Evolutionary conservation across 2,888 invertebrate species (phyloP), one percentile per base, ranked within the genome.

Genomic region (Neria commutata): DNA sequence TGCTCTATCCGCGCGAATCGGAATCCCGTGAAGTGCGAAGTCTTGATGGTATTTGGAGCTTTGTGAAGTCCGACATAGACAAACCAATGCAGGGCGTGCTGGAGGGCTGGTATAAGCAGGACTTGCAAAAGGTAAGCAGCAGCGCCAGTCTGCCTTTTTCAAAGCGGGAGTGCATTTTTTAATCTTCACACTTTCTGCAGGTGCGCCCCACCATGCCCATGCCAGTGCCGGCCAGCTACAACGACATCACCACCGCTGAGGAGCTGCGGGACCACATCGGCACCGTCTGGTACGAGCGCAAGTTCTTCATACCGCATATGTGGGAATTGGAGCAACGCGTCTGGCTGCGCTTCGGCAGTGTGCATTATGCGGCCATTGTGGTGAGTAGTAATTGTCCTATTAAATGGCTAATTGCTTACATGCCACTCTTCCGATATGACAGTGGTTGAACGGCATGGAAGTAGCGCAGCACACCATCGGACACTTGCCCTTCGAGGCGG

Each of bases 161-260:
- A 33, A 33, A 10, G n/a, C 42, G n/a, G 17, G 16, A 42, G 14
- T 16, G 17, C 17, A 16, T 10, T 11, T 45, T 21, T 45, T 14
- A 45, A 45, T n/a, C n/a, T 6, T 47, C 5, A 4, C 47, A 14
- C 4, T 45, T 8, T 33, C 14, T 16, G 14, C 16, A 68, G 69
- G 46, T 65, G 14, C 87, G 87, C 61, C 80, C 87, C 29, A 87
- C 90, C 1, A 89, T 91, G 42, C 84, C 88, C 19, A 98, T 98
- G 95, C 96, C 98, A 4, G 97, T 98, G 5, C 98, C 98, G 0
- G 89, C 94, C 1, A 96, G 96, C 54, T 98, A 91, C 85, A 98
- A 98, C 77, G 98, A 99, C 79, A 86, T 99, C 14, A 93, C 94
- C 0, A 89, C 91, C 51, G 90, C 93, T 11, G 37, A 50, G 3